Evolutionary conservation across 30 jellyfish, hydroid and myxozoan species (phyloP), one percentile per base, ranked within the genome.

Genomic region (Aurelia aurita complex sp. Pacific): DNA sequence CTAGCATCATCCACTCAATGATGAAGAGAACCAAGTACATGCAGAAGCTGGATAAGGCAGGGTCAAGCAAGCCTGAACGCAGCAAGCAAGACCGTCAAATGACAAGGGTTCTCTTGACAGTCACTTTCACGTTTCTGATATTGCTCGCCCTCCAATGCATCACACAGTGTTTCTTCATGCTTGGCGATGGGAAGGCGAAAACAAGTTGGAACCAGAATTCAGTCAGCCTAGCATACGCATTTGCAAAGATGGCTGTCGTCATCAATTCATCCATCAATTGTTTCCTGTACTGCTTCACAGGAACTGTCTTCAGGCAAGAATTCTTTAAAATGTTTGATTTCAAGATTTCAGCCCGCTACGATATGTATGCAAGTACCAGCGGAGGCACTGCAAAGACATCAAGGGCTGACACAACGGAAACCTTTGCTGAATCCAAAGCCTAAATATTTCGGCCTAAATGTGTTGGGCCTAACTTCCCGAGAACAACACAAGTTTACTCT

Each of bases 101-200:
- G 97, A 91, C 97, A 15, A 64, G 94, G 19, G 81, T 82, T 43
- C 89, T 91, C 75, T 89, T 91, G 51, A 76, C 83, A 7, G 94
- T 91, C 77, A 91, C 97, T 57, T 91, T 91, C 86, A 73, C 97
- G 57, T 91, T 91, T 60, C 92, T 91, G 83, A 43, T 91, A 42
- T 68, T 91, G 17, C 90, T 91, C n/a, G 97, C 97, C 32, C 60
- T 92, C 69, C 97, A 91, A 88, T 91, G 97, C 83, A 76, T 91
- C 62, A 85, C 97, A 10, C 97, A 91, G 73, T 91, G 97, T 64
- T 91, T 91, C 82, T 91, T 71, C 81, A 91, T 91, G 97, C 89
- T 80, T n/a, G 96, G 96, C 69, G 40, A 15, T 17, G 96, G 97
- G 74, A 86, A 90, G 81, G 40, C 36, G 40, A 71, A 43, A 11